Percentiles rank a stretch among this genome's conserved stretches.
Conservation (phyloP, 2,113 vertebrate genomes). For the Grammatotria lemairii region DNA sequence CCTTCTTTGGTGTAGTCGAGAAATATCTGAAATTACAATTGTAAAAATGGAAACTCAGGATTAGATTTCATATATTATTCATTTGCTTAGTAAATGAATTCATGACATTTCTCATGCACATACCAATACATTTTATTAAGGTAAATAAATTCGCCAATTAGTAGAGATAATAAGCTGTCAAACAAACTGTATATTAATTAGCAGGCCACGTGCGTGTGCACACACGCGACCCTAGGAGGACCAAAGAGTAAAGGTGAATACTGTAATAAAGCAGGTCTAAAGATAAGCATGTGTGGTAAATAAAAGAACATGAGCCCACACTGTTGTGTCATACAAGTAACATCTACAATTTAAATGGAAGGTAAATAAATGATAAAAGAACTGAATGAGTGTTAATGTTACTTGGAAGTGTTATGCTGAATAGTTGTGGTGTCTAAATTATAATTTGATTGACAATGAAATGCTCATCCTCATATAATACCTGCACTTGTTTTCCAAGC, state of each 20-base stretch:
- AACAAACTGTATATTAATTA: not conserved
- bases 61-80: not conserved
- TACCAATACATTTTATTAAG: not conserved
- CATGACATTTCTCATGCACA: not conserved
- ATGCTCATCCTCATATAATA: constrained; percentile 44
- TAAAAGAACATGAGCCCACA: not conserved
- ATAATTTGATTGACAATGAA: not conserved
- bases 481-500: constrained; percentile 89
- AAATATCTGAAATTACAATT: constrained; percentile 73
- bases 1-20: constrained; percentile 82
- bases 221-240: not conserved
- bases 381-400: not conserved
- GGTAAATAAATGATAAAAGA: not conserved
- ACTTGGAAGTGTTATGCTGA: not conserved
- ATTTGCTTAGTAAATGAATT: not conserved
- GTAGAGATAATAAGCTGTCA: not conserved
- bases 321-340: not conserved
- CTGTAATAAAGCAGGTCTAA: constrained; percentile 9
- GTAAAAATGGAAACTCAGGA: not conserved
- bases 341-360: not conserved
- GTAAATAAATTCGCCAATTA: not conserved
- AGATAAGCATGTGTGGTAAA: constrained; percentile 16
- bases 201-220: not conserved
- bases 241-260: not conserved
- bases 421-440: not conserved